A percentile compares a stretch with the other conserved stretches of the same genome.
phyloP scores from a whole-genome alignment of 2,797 vertebrate genomes.

The Myioborus melanocephalus region DNA sequence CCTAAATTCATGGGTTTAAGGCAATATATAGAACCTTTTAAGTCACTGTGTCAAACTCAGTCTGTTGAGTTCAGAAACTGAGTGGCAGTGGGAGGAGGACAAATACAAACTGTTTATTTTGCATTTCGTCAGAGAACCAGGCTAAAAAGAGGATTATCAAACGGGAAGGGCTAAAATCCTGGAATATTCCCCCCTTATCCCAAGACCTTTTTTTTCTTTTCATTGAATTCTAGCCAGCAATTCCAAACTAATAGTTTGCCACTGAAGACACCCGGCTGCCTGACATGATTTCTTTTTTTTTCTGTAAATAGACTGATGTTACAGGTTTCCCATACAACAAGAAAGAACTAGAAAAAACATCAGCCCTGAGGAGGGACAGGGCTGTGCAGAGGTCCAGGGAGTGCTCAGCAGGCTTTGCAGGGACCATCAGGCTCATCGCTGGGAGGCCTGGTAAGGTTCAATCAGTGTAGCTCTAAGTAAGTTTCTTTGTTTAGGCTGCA shows the following conservation, averaged over 20 bases:
- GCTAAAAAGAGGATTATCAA: background rate
- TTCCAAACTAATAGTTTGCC: background rate
- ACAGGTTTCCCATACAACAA: background rate
- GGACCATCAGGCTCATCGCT: background rate
- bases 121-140: background rate
- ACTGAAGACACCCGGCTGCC: background rate
- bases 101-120: background rate
- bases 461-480: background rate
- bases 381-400: background rate
- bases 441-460: background rate
- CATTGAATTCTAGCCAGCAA: background rate
- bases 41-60: background rate
- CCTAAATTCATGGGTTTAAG: rapidly evolving
- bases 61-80: background rate
- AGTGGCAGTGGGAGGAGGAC: background rate
- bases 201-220: background rate
- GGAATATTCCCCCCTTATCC: background rate
- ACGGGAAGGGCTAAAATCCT: background rate
- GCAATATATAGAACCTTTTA: background rate
- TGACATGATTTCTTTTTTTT: rapidly evolving
- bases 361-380: background rate
- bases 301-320: background rate
- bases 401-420: background rate
- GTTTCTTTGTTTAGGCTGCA: background rate
- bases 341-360: background rate